Percentiles rank a stretch among this genome's conserved stretches.
Conservation (phyloP, 2,113 vertebrate genomes). For the Tetrax tetrax region DNA sequence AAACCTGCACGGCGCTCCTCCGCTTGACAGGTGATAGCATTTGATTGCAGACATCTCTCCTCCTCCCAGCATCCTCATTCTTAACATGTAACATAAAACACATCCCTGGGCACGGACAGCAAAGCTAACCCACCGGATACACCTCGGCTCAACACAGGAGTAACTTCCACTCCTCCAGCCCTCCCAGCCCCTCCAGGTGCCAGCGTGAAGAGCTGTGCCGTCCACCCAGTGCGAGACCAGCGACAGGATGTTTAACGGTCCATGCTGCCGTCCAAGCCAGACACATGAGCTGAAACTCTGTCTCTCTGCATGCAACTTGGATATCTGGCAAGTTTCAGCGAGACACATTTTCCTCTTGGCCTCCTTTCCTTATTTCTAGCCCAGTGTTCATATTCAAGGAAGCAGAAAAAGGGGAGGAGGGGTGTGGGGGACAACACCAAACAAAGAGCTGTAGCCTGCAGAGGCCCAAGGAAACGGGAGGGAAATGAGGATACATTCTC, state of each 20-base stretch:
- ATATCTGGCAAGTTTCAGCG: constrained; percentile 41
- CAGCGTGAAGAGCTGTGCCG: not conserved
- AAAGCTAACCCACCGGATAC: not conserved
- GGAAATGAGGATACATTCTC: not conserved
- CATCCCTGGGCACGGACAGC: not conserved
- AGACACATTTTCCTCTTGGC: constrained; percentile 52
- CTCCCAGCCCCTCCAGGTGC: not conserved
- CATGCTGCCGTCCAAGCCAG: not conserved
- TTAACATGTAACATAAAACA: not conserved
- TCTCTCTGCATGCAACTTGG: constrained; percentile 20
- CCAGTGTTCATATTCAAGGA: not conserved
- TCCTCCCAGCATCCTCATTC: not conserved
- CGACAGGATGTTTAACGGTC: constrained; percentile 7
- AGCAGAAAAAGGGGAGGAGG: not conserved
- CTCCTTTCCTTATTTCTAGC: constrained; percentile 33
- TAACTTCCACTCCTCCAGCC: not conserved
- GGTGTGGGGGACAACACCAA: not conserved
- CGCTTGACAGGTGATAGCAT: not conserved
- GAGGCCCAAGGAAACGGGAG: not conserved
- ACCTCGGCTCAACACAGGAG: rapidly evolving
- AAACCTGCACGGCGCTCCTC: not conserved
- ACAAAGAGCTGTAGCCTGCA: not conserved
- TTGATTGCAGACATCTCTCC: not conserved
- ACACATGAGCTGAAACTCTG: constrained; percentile 8
- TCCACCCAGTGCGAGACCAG: not conserved